These are phyloP conservation scores for Prinia subflava DNA, from an alignment of 2,113 vertebrate genomes.

Conservation along the genomic window DNA sequence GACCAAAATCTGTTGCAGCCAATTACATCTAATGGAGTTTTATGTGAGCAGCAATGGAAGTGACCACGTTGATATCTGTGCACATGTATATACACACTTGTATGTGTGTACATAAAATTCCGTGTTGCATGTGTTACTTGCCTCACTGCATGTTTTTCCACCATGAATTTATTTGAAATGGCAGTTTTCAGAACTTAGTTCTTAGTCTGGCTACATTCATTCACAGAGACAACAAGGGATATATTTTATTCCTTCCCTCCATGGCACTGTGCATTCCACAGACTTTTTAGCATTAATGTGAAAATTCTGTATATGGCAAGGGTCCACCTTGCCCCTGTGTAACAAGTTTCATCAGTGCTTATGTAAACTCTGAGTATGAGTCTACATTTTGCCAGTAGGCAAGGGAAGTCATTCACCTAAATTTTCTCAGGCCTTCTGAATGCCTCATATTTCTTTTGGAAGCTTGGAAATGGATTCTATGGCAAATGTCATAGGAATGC, in stretches of 20 bases:
- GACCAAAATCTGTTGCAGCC: too few relatives aligned
- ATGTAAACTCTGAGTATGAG: neutral
- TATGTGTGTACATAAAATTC: neutral
- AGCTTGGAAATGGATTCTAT: neutral
- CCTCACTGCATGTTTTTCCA: neutral
- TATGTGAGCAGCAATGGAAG: neutral
- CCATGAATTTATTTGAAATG: neutral
- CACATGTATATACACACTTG: neutral
- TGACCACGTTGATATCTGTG: neutral
- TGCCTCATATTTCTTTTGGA: neutral
- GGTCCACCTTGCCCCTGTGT: neutral
- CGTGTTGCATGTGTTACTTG: neutral
- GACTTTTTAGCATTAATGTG: neutral
- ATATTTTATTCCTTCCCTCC: neutral
- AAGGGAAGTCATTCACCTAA: neutral
- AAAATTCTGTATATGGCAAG: neutral
- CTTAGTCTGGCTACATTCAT: neutral
- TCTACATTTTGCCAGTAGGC: neutral
- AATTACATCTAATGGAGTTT: too few relatives aligned
- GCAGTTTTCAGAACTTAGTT: neutral
- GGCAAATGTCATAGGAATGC: neutral
- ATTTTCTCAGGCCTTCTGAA: neutral
- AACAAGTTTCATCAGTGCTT: neutral
- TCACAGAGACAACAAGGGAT: neutral
- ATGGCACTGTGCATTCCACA: neutral